Percentiles rank a stretch among this genome's conserved stretches.
phyloP scores from a whole-genome alignment of 2,797 vertebrate genomes.

The Muscicapa comitata region DNA sequence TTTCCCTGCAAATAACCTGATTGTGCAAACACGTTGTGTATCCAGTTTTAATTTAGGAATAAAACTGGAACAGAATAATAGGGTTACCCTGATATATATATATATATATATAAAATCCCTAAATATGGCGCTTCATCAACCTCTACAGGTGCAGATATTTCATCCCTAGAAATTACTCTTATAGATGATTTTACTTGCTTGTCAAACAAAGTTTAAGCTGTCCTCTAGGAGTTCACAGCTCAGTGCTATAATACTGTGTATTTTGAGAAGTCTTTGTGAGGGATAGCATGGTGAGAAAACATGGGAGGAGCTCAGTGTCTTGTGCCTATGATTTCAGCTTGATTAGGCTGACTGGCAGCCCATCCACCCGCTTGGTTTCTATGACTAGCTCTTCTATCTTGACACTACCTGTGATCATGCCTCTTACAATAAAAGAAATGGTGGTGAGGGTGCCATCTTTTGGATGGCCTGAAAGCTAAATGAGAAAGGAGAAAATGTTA shows the following conservation, averaged over 20 bases:
- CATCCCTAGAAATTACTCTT: neutral
- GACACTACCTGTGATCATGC: neutral
- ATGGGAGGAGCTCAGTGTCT: conserved; percentile 4
- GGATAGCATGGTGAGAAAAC: neutral
- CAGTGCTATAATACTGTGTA: neutral
- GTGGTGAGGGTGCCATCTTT: neutral
- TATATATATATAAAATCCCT: neutral
- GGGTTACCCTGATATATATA: neutral
- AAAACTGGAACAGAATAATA: neutral
- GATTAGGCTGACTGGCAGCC: neutral
- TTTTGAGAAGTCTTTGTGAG: neutral
- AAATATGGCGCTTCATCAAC: neutral
- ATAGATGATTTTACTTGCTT: neutral
- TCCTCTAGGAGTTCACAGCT: neutral
- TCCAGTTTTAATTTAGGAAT: neutral
- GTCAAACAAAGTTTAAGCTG: neutral
- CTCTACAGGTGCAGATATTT: neutral
- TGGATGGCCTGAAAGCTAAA: neutral
- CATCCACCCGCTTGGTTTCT: neutral
- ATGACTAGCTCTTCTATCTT: neutral
- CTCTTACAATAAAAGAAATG: neutral
- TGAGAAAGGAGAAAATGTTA: neutral
- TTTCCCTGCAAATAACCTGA: neutral
- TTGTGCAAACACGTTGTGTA: neutral
- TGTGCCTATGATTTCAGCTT: conserved; percentile 20